Evolutionary conservation across 1,140 invertebrate species (phyloP).

Genomic region (Macrocentrus cingulum): DNA sequence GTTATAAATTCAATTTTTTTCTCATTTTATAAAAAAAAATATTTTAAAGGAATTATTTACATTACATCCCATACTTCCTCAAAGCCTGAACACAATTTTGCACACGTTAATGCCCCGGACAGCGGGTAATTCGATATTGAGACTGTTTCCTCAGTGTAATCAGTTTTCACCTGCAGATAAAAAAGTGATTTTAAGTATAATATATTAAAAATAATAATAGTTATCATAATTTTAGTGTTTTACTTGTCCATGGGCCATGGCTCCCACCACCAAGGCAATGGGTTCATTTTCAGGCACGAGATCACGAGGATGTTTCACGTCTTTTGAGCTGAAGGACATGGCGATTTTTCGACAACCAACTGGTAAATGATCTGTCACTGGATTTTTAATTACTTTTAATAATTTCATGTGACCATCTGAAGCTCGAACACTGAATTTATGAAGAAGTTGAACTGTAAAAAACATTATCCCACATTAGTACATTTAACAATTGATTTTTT

Average conservation of each 20-base stretch:
- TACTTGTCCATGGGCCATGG: slow-evolving; percentile 95
- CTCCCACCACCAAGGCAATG: slow-evolving; percentile 89
- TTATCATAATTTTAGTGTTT: slow-evolving; percentile 26
- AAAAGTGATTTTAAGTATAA: slow-evolving; percentile 26
- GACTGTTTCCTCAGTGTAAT: slow-evolving; percentile 88
- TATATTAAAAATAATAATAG: slow-evolving; percentile 1
- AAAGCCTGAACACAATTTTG: slow-evolving; percentile 95
- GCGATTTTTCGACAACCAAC: slow-evolving; percentile 88
- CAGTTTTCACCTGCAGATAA: slow-evolving; percentile 70
- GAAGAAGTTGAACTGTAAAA: slow-evolving; percentile 89
- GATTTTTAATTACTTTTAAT: slow-evolving; percentile 97
- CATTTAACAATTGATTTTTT: not conserved
- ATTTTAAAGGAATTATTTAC: not conserved
- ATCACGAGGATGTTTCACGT: slow-evolving; percentile 75
- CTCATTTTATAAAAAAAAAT: too few relatives aligned
- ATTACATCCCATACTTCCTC: slow-evolving; percentile 84
- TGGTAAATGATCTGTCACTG: slow-evolving; percentile 92
- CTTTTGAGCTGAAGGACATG: slow-evolving; percentile 86
- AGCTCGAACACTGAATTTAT: slow-evolving; percentile 91
- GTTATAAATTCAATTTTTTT: too few relatives aligned
- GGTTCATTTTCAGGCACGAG: slow-evolving; percentile 81
- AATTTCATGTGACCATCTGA: slow-evolving; percentile 87
- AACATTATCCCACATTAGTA: too few relatives aligned
- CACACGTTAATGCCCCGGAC: slow-evolving; percentile 93
- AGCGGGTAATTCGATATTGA: slow-evolving; percentile 96